These are phyloP conservation scores for Drosophila setosimentum DNA, from an alignment of 2,888 invertebrate genomes.

Conservation along the genomic window DNA sequence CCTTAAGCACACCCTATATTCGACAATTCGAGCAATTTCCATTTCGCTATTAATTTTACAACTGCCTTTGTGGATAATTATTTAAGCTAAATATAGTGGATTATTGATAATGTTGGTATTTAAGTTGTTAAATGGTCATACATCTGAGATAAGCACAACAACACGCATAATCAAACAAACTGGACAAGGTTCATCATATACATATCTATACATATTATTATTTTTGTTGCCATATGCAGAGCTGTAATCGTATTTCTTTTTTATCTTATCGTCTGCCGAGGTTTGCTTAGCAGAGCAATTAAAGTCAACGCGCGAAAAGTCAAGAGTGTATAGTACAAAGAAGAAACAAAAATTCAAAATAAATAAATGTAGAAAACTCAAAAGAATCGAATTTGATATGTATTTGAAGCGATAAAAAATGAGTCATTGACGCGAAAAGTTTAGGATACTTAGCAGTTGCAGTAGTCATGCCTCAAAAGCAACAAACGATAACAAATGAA, in stretches of 20 bases:
- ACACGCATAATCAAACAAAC: neutral
- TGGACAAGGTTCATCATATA: slow-evolving; percentile 17
- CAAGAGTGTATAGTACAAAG: slow-evolving; percentile 9
- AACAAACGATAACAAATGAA: slow-evolving; percentile 17
- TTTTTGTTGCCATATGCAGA: slow-evolving; percentile 36
- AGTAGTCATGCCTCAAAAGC: neutral
- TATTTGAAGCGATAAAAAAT: slow-evolving; percentile 9
- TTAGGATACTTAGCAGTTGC: slow-evolving; percentile 7
- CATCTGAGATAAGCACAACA: slow-evolving; percentile 2
- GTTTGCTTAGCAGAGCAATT: slow-evolving; percentile 5
- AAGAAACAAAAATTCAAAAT: neutral
- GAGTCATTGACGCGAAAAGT: slow-evolving; percentile 18
- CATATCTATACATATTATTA: slow-evolving; percentile 26
- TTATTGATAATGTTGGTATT: slow-evolving; percentile 2
- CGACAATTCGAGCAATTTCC: neutral
- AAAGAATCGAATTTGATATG: slow-evolving; percentile 1
- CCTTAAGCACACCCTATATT: neutral
- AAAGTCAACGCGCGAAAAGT: slow-evolving; percentile 2
- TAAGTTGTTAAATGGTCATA: neutral
- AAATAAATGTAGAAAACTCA: neutral
- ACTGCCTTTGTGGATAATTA: neutral
- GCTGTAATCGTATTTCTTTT: slow-evolving; percentile 19
- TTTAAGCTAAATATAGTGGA: neutral
- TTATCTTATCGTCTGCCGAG: slow-evolving; percentile 47
- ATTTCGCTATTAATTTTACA: neutral